Evolutionary conservation across 2,113 vertebrate species (phyloP), one percentile per base, ranked within the genome.

Genomic region (Tretioscincus oriximinensis): DNA sequence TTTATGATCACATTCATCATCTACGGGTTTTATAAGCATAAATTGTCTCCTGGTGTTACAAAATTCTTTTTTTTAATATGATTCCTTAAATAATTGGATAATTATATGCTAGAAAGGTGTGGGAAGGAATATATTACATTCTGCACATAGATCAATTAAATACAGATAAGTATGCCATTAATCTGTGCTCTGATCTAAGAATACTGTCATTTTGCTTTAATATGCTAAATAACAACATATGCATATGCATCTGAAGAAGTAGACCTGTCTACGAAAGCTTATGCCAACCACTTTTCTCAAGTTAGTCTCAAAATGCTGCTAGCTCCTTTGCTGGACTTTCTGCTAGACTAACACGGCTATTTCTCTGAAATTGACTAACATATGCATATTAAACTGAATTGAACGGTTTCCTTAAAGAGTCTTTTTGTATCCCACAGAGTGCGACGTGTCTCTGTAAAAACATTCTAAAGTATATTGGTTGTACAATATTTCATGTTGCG

Each of bases 401-500:
- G 80, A 81, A 26, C 51, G 14, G 79, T 83, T 79, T n/a, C 82
- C 22, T 26, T 29, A 77, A 16, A 73, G 64, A 75, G 87, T 84
- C 66, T 4, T 74, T 49, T 85, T 18, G 5, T 65, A 72, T 26
- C 77, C 77, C 84, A 22, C 28, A 67, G 41, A 72, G 51, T 81
- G 14, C 14, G 49, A 87, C 77, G n/a, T 61, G 24, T 10, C 21
- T 28, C 45, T 71, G 74, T 35, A 76, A 67, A 41, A 76, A 51
- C 18, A 77, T 45, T 31, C 14, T 28, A 54, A 24, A 24, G 47
- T 26, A 22, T 64, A 16, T 51, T 49, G n/a, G 10, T 10, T 28
- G 12, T 20, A 41, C 35, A 41, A 5, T 45, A 16, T 7, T 73
- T 65, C 28, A 12, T 80, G 22, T 28, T 20, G 7, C 49, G 45